These are phyloP conservation scores for Stylophora pistillata DNA, from an alignment of 64 coral and sea anemone species.

Conservation along the genomic window DNA sequence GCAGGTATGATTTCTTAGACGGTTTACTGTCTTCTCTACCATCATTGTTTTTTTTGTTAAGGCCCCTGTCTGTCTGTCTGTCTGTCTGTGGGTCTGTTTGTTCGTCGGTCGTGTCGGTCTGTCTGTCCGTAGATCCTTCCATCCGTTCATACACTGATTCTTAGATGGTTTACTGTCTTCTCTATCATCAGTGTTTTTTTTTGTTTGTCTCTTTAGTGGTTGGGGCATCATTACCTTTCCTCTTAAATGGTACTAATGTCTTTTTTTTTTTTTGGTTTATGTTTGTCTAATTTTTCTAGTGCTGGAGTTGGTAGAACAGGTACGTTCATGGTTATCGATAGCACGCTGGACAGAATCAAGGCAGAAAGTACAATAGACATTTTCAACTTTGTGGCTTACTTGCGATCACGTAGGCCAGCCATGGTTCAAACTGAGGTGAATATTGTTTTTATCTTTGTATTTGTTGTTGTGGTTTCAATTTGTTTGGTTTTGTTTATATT, in stretches of 20 bases:
- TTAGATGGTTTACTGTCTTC: too few species aligned
- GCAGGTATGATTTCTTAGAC: slow-evolving; percentile 64
- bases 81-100: not conserved
- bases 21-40: not conserved
- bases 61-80: not conserved
- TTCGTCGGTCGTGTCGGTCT: too few species aligned
- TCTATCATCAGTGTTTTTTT: too few species aligned
- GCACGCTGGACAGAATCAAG: slow-evolving; percentile 79
- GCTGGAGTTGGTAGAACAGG: slow-evolving; percentile 90
- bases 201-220: too few species aligned
- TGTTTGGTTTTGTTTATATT: too few species aligned
- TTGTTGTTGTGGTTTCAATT: too few species aligned
- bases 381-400: slow-evolving; percentile 85
- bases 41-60: not conserved
- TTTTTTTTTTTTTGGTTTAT: not conserved
- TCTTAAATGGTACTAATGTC: not conserved
- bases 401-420: slow-evolving; percentile 73
- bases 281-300: not conserved
- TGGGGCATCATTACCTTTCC: too few species aligned
- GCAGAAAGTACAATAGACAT: slow-evolving; percentile 81
- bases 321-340: slow-evolving; percentile 86
- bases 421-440: slow-evolving; percentile 99
- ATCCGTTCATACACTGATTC: too few species aligned
- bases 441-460: not conserved
- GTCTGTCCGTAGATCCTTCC: too few species aligned